Evolutionary conservation across 1,140 invertebrate genomes (phyloP).

Genomic region (Cataglyphis hispanica): DNA sequence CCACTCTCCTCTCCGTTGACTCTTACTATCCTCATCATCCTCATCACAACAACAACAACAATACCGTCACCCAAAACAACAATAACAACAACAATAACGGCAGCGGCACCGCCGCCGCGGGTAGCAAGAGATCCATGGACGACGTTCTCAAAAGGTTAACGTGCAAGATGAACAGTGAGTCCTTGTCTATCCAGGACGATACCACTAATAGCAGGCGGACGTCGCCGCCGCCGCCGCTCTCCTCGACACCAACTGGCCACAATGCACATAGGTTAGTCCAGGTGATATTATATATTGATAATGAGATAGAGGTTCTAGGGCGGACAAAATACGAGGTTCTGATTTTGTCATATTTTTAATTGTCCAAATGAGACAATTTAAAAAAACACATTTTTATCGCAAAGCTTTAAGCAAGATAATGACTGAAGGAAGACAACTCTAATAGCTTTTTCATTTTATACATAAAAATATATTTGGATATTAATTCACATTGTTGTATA

Average conservation of each 20-base stretch:
- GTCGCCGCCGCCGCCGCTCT: conserved; percentile 89
- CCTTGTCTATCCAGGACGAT: conserved; percentile 82
- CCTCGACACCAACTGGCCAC: conserved; percentile 88
- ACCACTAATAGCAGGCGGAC: conserved; percentile 82
- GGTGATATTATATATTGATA: conserved; percentile 2
- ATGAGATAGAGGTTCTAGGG: neutral
- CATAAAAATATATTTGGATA: neutral
- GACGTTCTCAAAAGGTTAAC: conserved; percentile 94
- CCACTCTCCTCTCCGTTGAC: conserved; percentile 86
- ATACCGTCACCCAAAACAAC: conserved; percentile 86
- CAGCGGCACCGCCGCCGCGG: conserved; percentile 72
- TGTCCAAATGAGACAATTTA: neutral
- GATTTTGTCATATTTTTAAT: neutral
- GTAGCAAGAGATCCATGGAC: conserved; percentile 92
- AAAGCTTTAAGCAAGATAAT: neutral
- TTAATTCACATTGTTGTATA: neutral
- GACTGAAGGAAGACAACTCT: neutral
- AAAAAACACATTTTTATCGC: neutral
- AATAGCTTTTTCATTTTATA: neutral
- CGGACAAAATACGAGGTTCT: too few relatives aligned
- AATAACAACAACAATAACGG: conserved; percentile 84
- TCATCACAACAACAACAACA: conserved; percentile 86
- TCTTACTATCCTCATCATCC: conserved; percentile 83
- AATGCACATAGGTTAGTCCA: conserved; percentile 82
- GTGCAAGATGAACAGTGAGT: conserved; percentile 90